Base-by-base conservation (phyloP, 2,113 vertebrate species). In the Pelobates fuscus region DNA sequence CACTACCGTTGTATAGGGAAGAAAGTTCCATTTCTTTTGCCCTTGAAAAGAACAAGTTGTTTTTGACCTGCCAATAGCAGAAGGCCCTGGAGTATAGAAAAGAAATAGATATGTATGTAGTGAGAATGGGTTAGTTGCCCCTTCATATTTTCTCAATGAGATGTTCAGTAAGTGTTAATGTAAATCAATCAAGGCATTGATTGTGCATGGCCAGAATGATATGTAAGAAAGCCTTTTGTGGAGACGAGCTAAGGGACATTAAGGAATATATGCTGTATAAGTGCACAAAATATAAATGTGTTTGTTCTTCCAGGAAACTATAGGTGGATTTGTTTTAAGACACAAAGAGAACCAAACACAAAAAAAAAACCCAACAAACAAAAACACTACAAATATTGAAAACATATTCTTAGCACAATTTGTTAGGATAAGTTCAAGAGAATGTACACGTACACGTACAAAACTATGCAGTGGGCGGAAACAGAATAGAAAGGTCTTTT, bases 171-270 rank as follows among this genome's bases (percentile, higher is more conserved):
- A 80, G 79, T 83, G 83, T 89, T 83, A 88, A 83, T 86, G 85
- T 80, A 85, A 37, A 92, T 92, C 88, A 86, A 94, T 93, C 86
- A 91, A 84, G 78, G 74, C 83, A 91, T 87, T 86, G 88, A 92
- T 90, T 86, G 79, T 78, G 29, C 79, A 67, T 81, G 84, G 84
- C 85, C 85, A 82, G 54, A 67, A 80, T 83, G 81, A 86, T 84
- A 81, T 73, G 83, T 77, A 82, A 81, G 79, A 79, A 84, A 86
- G 83, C 79, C 80, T 84, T 24, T 66, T 78, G 76, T 69, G 81
- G 71, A 84, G 71, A 77, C 60, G 62, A 41, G 76, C 59, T 76
- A 69, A 23, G 66, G 79, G 80, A 62, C 81, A 70, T 65, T 30
- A 59, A 75, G 79, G 80, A 52, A 78, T 82, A 78, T 49, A 46